Evolutionary conservation across 1,140 invertebrate species (phyloP).

Genomic region (Drosophila hydei): DNA sequence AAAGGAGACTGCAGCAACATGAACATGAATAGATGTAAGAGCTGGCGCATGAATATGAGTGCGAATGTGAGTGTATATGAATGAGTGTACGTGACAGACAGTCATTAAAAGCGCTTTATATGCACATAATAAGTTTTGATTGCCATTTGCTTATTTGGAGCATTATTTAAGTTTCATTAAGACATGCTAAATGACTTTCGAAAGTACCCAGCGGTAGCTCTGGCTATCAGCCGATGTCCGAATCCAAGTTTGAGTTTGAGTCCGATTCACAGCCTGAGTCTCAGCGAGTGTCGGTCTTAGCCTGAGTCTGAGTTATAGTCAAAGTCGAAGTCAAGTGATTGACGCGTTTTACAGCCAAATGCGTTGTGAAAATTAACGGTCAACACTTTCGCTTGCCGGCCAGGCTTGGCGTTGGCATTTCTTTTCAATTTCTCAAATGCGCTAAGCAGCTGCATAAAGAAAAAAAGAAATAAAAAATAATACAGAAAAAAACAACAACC

Average conservation of each 20-base stretch:
- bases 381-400: conserved; percentile 69
- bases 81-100: conserved; percentile 36
- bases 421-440: conserved; percentile 45
- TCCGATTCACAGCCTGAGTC: conserved; percentile 4
- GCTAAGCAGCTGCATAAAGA: conserved; percentile 26
- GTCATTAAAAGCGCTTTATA: conserved; percentile 66
- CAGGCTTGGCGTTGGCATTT: conserved; percentile 47
- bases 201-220: conserved; percentile 48
- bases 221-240: not conserved
- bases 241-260: conserved; percentile 11
- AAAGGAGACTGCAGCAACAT: conserved; percentile 14
- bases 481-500: conserved; percentile 25
- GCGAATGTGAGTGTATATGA: not conserved
- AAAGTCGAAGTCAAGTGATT: conserved; percentile 55
- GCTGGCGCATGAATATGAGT: not conserved
- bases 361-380: conserved; percentile 69
- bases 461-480: conserved; percentile 17
- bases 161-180: conserved; percentile 78
- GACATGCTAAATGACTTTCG: conserved; percentile 79
- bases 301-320: conserved; percentile 14
- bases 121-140: conserved; percentile 71
- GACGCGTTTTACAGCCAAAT: conserved; percentile 66
- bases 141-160: conserved; percentile 79
- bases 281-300: not conserved
- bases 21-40: no score